Evolutionary conservation across 2,113 vertebrate species (phyloP), one percentile per base, ranked within the genome.

Genomic region (Callipepla californica): DNA sequence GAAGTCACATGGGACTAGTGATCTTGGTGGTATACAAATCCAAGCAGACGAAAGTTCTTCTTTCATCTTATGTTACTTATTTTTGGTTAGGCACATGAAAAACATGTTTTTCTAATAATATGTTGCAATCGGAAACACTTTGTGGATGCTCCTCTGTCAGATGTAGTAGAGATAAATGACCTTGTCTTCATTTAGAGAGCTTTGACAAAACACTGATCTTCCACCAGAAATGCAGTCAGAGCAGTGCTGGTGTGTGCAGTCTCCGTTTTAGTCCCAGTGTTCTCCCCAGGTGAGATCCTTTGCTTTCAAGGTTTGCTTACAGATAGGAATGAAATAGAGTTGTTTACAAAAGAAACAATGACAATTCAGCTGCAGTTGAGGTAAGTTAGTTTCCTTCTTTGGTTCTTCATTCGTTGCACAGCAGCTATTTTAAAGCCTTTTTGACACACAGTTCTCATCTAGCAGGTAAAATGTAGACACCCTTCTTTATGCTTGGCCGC

Each of bases 21-120:
- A 26, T 55, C 79, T 79, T 80, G 10, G 1, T 84, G 53, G 47
- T 70, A 69, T 90, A 76, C 32, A 80, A 77, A 66, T 53, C 69
- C 70, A 68, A 78, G 14, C 45, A 62, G 65, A 53, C 85, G 36
- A 80, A 86, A 80, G 55, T 85, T 55, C 14, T 80, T 74, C 84
- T 89, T 70, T 87, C 51, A 50, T 85, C 28, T 76, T 58, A 55
- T 57, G 62, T 80, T 62, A 5, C 36, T 38, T 94, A 28, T 83
- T 80, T 87, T 94, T 82, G 34, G 15, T 82, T 48, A 77, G 30
- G 72, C 8, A 79, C 51, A 34, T 34, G 40, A 45, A 83, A 82
- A 82, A 18, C 44, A 16, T 51, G 28, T 47, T 73, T 80, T 84
- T 73, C 63, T 87, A 67, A 48, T 82, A 53, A 34, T 26, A 36